Conservation (phyloP, 2,888 invertebrate species). For the Lumbricus terrestris region DNA sequence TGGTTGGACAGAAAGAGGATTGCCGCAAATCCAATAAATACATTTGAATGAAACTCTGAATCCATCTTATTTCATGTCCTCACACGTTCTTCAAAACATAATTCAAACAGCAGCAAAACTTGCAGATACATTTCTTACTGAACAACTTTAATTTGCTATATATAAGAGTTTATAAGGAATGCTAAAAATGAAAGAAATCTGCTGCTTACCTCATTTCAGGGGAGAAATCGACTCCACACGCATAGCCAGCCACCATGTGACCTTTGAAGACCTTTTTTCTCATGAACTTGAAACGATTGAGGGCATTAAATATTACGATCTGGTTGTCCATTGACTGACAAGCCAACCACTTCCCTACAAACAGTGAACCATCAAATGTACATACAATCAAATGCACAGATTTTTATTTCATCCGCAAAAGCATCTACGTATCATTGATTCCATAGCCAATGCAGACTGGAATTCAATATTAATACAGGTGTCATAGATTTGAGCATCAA, state of each 20-base stretch:
- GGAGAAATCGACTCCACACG: constrained; percentile 92
- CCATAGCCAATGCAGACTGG: not conserved
- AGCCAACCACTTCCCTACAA: constrained; percentile 87
- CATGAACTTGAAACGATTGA: constrained; percentile 96
- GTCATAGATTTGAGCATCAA: too few species aligned
- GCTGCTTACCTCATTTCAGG: constrained; percentile 89
- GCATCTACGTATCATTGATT: not conserved
- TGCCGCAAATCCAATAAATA: not conserved
- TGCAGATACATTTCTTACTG: not conserved
- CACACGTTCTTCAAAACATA: not conserved
- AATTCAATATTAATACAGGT: not conserved
- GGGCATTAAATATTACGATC: constrained; percentile 92
- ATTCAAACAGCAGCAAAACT: not conserved
- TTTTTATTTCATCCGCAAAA: not conserved
- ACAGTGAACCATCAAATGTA: not conserved
- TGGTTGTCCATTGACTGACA: constrained; percentile 99
- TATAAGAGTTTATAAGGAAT: not conserved
- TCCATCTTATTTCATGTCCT: not conserved
- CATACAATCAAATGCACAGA: not conserved
- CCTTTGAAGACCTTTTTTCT: constrained; percentile 95
- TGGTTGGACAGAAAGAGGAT: not conserved
- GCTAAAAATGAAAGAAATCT: not conserved
- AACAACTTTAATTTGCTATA: not conserved
- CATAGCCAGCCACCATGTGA: constrained; percentile 98
- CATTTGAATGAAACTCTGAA: not conserved